A percentile compares a stretch with the other conserved stretches of the same genome.
These are phyloP conservation scores for Rhopalosiphum padi DNA, from an alignment of 1,140 invertebrate species.

Conservation along the genomic window DNA sequence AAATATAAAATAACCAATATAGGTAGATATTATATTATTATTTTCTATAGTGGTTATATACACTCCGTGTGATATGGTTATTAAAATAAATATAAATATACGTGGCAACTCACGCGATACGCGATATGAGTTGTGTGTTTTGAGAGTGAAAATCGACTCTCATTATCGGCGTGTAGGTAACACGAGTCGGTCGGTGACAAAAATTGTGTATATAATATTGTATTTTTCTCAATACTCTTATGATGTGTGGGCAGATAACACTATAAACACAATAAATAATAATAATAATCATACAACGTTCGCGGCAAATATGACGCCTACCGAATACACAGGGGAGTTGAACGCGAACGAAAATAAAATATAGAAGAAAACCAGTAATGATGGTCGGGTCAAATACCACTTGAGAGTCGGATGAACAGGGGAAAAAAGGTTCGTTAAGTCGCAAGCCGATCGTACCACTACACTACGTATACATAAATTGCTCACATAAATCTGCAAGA, in stretches of 20 bases:
- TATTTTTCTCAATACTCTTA: conserved; percentile 40
- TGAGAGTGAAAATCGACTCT: conserved; percentile 52
- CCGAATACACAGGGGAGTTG: conserved; percentile 16
- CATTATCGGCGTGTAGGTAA: conserved; percentile 22
- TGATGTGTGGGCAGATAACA: conserved; percentile 49
- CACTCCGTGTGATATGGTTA: background rate
- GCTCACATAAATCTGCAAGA: background rate
- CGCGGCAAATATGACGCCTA: conserved; percentile 48
- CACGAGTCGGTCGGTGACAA: background rate
- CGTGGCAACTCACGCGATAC: background rate
- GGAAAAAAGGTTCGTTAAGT: conserved; percentile 41
- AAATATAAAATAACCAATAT: background rate
- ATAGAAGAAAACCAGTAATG: background rate
- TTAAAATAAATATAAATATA: conserved; percentile 21
- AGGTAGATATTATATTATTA: background rate
- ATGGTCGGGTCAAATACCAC: conserved; percentile 42
- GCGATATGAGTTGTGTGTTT: background rate
- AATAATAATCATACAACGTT: conserved; percentile 44
- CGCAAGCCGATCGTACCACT: background rate
- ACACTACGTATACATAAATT: background rate
- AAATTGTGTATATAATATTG: conserved; percentile 46
- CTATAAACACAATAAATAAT: conserved; percentile 56
- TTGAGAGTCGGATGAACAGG: background rate
- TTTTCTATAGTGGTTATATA: background rate
- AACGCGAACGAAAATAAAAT: background rate